Conservation (phyloP, 1,140 invertebrate species). For the Gonatopus flavifemur region DNA sequence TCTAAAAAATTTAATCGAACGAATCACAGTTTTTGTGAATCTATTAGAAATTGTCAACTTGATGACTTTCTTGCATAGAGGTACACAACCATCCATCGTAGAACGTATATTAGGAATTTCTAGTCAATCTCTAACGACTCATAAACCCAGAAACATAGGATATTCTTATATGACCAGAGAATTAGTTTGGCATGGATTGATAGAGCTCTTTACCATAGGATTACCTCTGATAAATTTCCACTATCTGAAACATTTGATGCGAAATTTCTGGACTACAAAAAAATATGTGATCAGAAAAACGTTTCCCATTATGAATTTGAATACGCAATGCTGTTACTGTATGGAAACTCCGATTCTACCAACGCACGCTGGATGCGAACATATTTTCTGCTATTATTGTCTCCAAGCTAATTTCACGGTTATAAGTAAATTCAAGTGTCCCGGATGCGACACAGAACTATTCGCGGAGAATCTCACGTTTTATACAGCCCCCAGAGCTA, state of each 20-base stretch:
- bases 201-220: slow-evolving; percentile 47
- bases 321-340: slow-evolving; percentile 46
- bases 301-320: slow-evolving; percentile 28
- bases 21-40: slow-evolving; percentile 25
- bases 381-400: slow-evolving; percentile 56
- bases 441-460: slow-evolving; percentile 33
- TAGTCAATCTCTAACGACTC: slow-evolving; percentile 32
- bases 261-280: slow-evolving; percentile 25
- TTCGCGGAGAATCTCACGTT: slow-evolving; percentile 27
- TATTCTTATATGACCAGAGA: slow-evolving; percentile 57
- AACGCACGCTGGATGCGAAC: slow-evolving; percentile 47
- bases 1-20: slow-evolving; percentile 23
- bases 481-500: slow-evolving; percentile 16
- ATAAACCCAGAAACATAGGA: slow-evolving; percentile 47
- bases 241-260: slow-evolving; percentile 36
- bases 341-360: slow-evolving; percentile 46
- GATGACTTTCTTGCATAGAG: slow-evolving; percentile 46
- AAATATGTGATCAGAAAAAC: not conserved
- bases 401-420: slow-evolving; percentile 47
- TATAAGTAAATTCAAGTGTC: slow-evolving; percentile 39
- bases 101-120: slow-evolving; percentile 44
- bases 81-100: slow-evolving; percentile 41
- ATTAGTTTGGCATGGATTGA: slow-evolving; percentile 53
- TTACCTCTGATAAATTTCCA: slow-evolving; percentile 52
- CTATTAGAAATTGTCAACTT: slow-evolving; percentile 47